A percentile compares a stretch with the other conserved stretches of the same genome.
phyloP scores from a whole-genome alignment of 2,888 invertebrate species.

The Agrypnus murinus region DNA sequence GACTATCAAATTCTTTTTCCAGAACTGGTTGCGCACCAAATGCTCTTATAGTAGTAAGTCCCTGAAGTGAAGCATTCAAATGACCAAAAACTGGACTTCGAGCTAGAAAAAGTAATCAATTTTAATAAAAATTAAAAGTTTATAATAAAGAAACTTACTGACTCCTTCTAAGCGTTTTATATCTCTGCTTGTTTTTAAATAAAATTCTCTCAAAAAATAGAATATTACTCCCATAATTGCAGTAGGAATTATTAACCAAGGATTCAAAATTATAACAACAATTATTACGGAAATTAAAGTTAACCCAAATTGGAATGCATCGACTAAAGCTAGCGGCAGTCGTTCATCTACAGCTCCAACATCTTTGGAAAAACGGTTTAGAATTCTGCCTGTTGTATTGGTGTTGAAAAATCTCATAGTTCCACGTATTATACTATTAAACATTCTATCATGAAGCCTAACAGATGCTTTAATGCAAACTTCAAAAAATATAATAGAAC shows the following conservation, averaged over 20 bases:
- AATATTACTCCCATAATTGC: slow-evolving; percentile 82
- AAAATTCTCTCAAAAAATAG: slow-evolving; percentile 83
- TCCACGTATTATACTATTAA: slow-evolving; percentile 84
- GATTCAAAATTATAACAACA: slow-evolving; percentile 85
- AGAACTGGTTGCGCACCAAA: slow-evolving; percentile 88
- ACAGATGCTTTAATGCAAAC: slow-evolving; percentile 84
- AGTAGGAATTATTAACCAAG: slow-evolving; percentile 82
- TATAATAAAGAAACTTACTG: too few species aligned
- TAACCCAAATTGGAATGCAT: slow-evolving; percentile 83
- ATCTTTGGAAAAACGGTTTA: slow-evolving; percentile 94
- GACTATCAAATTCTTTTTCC: slow-evolving; percentile 85
- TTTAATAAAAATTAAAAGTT: slow-evolving; percentile 48
- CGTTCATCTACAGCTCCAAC: slow-evolving; percentile 83
- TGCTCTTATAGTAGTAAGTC: slow-evolving; percentile 92
- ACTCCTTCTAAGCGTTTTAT: slow-evolving; percentile 88
- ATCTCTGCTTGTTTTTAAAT: slow-evolving; percentile 86
- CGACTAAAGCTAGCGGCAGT: slow-evolving; percentile 77
- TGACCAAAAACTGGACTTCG: slow-evolving; percentile 97
- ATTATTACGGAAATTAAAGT: slow-evolving; percentile 86
- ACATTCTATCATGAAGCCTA: slow-evolving; percentile 89
- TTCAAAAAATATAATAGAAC: slow-evolving; percentile 80
- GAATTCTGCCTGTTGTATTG: slow-evolving; percentile 87
- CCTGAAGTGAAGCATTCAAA: slow-evolving; percentile 90
- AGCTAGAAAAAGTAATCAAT: slow-evolving; percentile 78
- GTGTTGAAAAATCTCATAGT: slow-evolving; percentile 92